Evolutionary conservation across 2,888 invertebrate species (phyloP).

Genomic region (Scaptomyza polygonia): DNA sequence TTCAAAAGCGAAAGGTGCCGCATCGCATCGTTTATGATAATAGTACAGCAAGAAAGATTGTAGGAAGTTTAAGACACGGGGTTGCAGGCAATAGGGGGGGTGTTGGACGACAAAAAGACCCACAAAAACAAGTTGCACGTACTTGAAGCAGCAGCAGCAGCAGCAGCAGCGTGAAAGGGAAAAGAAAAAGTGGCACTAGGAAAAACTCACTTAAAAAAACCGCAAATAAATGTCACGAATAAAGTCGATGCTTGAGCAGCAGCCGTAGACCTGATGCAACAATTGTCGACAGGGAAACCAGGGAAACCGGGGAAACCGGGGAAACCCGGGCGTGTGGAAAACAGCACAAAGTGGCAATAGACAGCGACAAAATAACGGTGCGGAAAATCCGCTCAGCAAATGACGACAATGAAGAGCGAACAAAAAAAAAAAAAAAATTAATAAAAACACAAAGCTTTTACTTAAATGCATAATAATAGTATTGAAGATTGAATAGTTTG

Average conservation of each 20-base stretch:
- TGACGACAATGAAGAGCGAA: conserved; percentile 17
- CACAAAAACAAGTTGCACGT: conserved; percentile 72
- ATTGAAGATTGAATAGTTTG: not conserved
- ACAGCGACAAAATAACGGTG: conserved; percentile 59
- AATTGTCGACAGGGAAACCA: conserved; percentile 55
- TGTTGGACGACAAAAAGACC: conserved; percentile 12
- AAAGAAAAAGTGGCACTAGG: conserved; percentile 52
- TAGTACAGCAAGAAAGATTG: conserved; percentile 16
- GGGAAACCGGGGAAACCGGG: not conserved
- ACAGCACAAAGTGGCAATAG: conserved; percentile 30
- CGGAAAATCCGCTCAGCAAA: conserved; percentile 58
- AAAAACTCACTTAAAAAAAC: conserved; percentile 60
- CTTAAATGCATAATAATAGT: conserved; percentile 2
- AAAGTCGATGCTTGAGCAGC: conserved; percentile 48
- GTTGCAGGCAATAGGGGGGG: conserved; percentile 2
- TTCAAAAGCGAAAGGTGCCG: conserved; percentile 74
- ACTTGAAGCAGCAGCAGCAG: conserved; percentile 54
- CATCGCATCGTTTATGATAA: conserved; percentile 53
- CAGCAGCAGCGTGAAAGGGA: conserved; percentile 53
- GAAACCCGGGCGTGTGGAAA: not conserved
- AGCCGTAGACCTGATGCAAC: conserved; percentile 60
- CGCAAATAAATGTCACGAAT: conserved; percentile 78
- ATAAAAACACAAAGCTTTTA: conserved; percentile 58
- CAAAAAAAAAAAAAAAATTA: conserved; percentile 29
- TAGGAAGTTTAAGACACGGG: not conserved